phyloP scores from a whole-genome alignment of 2,888 invertebrate species.

The Drosophila diplacantha region DNA sequence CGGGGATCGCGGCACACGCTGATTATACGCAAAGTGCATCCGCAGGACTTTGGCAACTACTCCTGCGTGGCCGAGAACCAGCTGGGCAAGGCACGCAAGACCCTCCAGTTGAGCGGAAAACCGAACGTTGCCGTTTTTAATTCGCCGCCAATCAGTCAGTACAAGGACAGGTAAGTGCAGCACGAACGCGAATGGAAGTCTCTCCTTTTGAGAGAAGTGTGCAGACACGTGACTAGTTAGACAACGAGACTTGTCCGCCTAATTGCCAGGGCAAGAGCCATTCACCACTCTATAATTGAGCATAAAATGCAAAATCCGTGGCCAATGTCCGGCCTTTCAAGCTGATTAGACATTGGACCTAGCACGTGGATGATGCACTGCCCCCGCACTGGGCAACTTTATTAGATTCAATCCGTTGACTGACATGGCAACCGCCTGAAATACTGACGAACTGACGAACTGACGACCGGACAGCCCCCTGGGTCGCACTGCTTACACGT shows the following conservation, averaged over 20 bases:
- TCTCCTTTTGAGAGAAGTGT: not conserved
- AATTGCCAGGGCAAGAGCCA: slow-evolving; percentile 13
- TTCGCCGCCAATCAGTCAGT: slow-evolving; percentile 82
- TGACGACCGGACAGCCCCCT: slow-evolving; percentile 13
- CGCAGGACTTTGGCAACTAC: slow-evolving; percentile 84
- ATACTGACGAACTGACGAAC: not conserved
- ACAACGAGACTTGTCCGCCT: slow-evolving; percentile 6
- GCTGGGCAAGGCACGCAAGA: slow-evolving; percentile 82
- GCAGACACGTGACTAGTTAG: slow-evolving; percentile 10
- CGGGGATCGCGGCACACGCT: slow-evolving; percentile 83
- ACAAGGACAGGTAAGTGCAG: slow-evolving; percentile 77
- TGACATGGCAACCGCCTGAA: slow-evolving; percentile 41
- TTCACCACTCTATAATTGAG: slow-evolving; percentile 8
- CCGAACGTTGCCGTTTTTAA: slow-evolving; percentile 83
- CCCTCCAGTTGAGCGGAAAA: slow-evolving; percentile 83
- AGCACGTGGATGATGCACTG: slow-evolving; percentile 10
- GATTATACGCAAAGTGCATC: slow-evolving; percentile 83
- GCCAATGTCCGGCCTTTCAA: slow-evolving; percentile 37
- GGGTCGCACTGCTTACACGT: slow-evolving; percentile 53
- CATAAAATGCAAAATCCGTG: slow-evolving; percentile 41
- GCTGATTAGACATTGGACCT: slow-evolving; percentile 23
- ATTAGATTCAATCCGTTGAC: slow-evolving; percentile 66
- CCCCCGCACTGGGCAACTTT: slow-evolving; percentile 44
- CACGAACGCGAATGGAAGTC: not conserved
- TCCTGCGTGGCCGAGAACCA: slow-evolving; percentile 85